Percentiles rank a stretch among this genome's conserved stretches.
These are phyloP conservation scores for Microchirus variegatus DNA, from an alignment of 2,797 vertebrate genomes.

Conservation along the genomic window DNA sequence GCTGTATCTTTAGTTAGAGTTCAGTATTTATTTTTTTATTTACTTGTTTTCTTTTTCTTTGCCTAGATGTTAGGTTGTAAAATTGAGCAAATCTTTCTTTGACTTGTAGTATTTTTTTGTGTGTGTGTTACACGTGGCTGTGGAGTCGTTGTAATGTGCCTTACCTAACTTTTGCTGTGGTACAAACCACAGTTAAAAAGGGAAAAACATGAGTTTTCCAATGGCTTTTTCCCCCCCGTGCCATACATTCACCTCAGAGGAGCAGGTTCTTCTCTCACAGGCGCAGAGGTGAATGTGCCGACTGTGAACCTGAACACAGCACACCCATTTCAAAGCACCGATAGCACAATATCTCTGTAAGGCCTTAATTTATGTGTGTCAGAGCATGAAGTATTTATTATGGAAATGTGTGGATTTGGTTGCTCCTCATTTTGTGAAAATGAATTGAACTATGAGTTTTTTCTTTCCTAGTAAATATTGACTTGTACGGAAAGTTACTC, in stretches of 20 bases:
- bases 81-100: conserved; percentile 2
- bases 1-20: conserved; percentile 10
- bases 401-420: conserved; percentile 18
- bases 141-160: conserved; percentile 6
- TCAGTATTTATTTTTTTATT: conserved; percentile 40
- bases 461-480: conserved; percentile 9
- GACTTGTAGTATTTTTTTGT: not conserved
- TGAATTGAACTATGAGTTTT: conserved; percentile 25
- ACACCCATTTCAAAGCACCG: conserved; percentile 24
- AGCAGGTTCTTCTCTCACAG: conserved; percentile 70
- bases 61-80: conserved; percentile 1
- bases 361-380: conserved; percentile 71
- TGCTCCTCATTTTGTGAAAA: conserved; percentile 33
- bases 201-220: not conserved
- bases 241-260: conserved; percentile 29
- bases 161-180: conserved; percentile 6
- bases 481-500: conserved; percentile 15
- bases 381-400: conserved; percentile 76
- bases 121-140: not conserved
- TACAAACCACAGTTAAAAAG: conserved; percentile 18
- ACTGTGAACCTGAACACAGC: conserved; percentile 50
- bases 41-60: conserved; percentile 1
- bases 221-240: not conserved
- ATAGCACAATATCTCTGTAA: conserved; percentile 16
- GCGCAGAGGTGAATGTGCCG: conserved; percentile 28